Percentiles rank a stretch among this genome's conserved stretches.
Evolutionary conservation across 1,140 invertebrate genomes (phyloP).

Genomic region (Scaptomyza hsui): DNA sequence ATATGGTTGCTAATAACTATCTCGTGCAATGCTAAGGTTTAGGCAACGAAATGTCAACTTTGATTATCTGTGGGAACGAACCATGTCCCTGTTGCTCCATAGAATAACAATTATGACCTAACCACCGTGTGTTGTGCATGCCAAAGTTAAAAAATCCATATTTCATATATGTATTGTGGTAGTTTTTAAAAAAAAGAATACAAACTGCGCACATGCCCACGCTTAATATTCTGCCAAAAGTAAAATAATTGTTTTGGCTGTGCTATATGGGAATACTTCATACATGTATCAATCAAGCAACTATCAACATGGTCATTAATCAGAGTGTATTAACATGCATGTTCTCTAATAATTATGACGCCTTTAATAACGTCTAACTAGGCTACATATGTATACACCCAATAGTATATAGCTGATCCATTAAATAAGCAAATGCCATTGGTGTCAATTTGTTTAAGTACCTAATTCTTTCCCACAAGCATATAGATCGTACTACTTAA

Average conservation of each 20-base stretch:
- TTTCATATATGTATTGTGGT: conserved; percentile 23
- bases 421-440: conserved; percentile 49
- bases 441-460: conserved; percentile 43
- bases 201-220: conserved; percentile 11
- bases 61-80: conserved; percentile 56
- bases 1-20: conserved; percentile 23
- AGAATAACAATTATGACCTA: conserved; percentile 66
- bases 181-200: conserved; percentile 48
- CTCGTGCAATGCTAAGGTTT: conserved; percentile 44
- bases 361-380: conserved; percentile 30
- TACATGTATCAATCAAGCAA: conserved; percentile 38
- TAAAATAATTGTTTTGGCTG: not conserved
- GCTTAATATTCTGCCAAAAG: not conserved
- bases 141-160: conserved; percentile 66
- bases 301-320: conserved; percentile 64
- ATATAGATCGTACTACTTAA: not conserved
- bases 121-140: conserved; percentile 44
- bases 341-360: conserved; percentile 68
- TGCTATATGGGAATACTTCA: not conserved
- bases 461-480: conserved; percentile 29
- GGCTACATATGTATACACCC: conserved; percentile 7
- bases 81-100: conserved; percentile 29
- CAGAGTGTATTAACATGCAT: conserved; percentile 58
- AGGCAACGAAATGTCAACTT: conserved; percentile 71
- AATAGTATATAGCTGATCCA: conserved; percentile 7